Evolutionary conservation across 2,113 vertebrate species (phyloP), one percentile per base, ranked within the genome.

Genomic region (Corythoichthys haematopterus): DNA sequence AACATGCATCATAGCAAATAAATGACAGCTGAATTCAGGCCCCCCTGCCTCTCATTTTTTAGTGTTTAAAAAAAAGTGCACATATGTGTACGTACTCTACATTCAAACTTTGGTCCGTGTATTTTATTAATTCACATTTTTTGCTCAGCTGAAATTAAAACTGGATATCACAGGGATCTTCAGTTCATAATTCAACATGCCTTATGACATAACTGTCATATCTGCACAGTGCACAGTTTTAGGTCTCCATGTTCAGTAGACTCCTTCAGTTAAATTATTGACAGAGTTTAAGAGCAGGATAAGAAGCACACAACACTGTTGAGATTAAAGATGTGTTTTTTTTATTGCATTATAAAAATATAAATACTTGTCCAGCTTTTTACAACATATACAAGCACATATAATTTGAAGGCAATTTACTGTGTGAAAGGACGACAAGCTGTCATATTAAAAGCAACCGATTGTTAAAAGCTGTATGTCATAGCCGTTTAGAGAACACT

Each of bases 381-480:
- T 58, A 37, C 40, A 58, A 38, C 7, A 58, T 16, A 38, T 58
- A 58, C 14, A 38, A 37, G 6, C 3, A 43, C n/a, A 37, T 40
- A 20, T 61, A 3, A 55, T 48, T 66, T 77, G 33, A 61, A 84
- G 62, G 65, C 63, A 73, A 33, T 64, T 3, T 43, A 66, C 55
- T 62, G 59, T 62, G 59, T 36, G 35, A 36, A 36, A 36, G 55
- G 33, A 6, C 35, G 35, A 57, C 2, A 33, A 36, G 13, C 4
- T 36, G 55, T 57, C 4, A 36, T 6, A 14, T 28, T 57, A 57
- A 57, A 14, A 2, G 13, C 11, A 57, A 7, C 2, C 16, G 36
- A 57, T 9, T 6, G 40, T 43, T 43, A 43, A 43, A 43, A 43
- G 40, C 40, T 43, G 40, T 43, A 43, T 8, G 40, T 43, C 40